Percentiles rank a stretch among this genome's conserved stretches.
Evolutionary conservation across 2,797 vertebrate genomes (phyloP).

Genomic region (Myotis vivesi): DNA sequence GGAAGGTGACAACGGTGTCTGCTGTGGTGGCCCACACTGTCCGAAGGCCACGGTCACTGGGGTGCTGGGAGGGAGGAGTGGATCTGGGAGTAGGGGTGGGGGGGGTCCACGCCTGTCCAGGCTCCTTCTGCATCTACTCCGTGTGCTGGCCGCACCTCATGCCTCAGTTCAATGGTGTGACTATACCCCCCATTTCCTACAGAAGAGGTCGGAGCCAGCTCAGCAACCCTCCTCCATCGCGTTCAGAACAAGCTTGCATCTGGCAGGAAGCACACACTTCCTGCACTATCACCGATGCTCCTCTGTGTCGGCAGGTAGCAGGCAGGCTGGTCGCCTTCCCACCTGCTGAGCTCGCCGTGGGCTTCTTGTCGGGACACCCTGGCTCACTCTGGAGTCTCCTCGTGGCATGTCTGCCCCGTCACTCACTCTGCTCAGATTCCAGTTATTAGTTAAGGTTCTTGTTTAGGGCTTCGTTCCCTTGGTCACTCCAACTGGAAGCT

Average conservation of each 20-base stretch:
- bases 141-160: not conserved
- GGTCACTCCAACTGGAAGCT: not conserved
- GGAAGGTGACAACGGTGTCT: accelerated
- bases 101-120: not conserved
- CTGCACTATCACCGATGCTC: not conserved
- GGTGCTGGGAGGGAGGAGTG: not conserved
- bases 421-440: not conserved
- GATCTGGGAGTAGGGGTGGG: accelerated
- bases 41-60: accelerated
- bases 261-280: not conserved
- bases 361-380: not conserved
- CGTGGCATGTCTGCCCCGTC: not conserved
- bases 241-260: not conserved
- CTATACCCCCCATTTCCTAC: not conserved
- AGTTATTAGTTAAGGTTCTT: not conserved
- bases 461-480: not conserved
- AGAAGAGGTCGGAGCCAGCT: not conserved
- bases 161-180: not conserved
- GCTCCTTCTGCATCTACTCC: not conserved
- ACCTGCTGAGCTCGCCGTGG: not conserved
- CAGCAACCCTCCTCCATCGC: not conserved
- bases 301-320: not conserved
- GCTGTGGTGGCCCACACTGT: too few relatives aligned
- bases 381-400: not conserved
- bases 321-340: not conserved